These are phyloP conservation scores for Hystrix cristata DNA, from an alignment of 2,113 vertebrate species.

Conservation along the genomic window DNA sequence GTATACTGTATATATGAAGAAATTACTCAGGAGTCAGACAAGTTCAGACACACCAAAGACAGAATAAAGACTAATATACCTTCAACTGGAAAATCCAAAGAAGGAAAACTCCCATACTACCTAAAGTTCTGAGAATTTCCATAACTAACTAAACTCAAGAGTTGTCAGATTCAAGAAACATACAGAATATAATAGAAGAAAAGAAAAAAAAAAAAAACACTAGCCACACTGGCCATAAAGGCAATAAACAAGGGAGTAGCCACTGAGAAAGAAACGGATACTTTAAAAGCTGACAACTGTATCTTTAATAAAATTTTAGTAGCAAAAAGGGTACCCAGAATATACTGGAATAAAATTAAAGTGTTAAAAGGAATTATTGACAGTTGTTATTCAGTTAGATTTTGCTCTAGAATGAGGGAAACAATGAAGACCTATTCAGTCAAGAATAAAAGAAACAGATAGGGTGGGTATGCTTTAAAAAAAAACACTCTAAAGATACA, in stretches of 20 bases:
- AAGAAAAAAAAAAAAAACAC: conserved; percentile 45
- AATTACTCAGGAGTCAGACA: background rate
- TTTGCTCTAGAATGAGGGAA: background rate
- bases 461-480: background rate
- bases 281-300: background rate
- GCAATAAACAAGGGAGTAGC: background rate
- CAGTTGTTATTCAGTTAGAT: background rate
- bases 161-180: background rate
- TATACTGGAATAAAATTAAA: background rate
- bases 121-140: background rate
- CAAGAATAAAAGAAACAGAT: background rate
- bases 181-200: background rate
- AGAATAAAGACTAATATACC: background rate
- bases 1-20: background rate
- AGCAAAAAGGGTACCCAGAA: background rate
- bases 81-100: background rate
- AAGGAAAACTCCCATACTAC: too few species aligned
- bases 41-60: background rate
- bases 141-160: background rate
- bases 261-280: background rate
- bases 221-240: background rate
- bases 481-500: background rate
- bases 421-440: background rate
- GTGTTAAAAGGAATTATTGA: conserved; percentile 10
- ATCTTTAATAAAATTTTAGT: conserved; percentile 2